Evolutionary conservation across 2,888 invertebrate species (phyloP), one percentile per base, ranked within the genome.

Genomic region (Trissoscelio sp.): DNA sequence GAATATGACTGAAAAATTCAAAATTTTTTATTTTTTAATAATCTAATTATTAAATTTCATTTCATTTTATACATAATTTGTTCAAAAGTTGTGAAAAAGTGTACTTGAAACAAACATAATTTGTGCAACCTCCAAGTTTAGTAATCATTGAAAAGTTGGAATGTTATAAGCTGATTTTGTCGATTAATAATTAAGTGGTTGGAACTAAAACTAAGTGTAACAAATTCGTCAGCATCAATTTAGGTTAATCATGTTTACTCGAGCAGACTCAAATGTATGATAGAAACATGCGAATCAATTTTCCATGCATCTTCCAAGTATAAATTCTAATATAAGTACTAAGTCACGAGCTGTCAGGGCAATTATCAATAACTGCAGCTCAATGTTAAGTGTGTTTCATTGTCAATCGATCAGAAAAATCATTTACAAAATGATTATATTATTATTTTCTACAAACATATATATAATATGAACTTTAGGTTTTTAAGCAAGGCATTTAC

Each of bases 241-340:
- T 46, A 24, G 62, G 53, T 73, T 69, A 53, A 53, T 62, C 37
- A 39, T 73, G 37, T 58, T 58, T 46, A 48, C 70, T 58, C 12
- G 31, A 4, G 7, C 20, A 70, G 22, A 37, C n/a, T 31, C 31
- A 9, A 37, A 55, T 20, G 12, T 69, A 55, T 55, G 42, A 70
- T 46, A 58, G 58, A 58, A 70, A 70, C 4, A 58, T n/a, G 34
- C 57, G 16, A 67, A 70, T 70, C 73, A 62, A 62, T 73, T 73
- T 44, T 51, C 62, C 31, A 11, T 14, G 11, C 12, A 24, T 31
- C 18, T 31, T 51, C 16, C 39, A 66, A 66, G 66, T 24, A 75
- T 48, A 66, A 57, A 57, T 58, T 66, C 74, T 66, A 57, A 66
- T 66, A 39, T 46, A 64, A 74, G n/a, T n/a, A n/a, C n/a, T 75